Evolutionary conservation across 2,888 invertebrate species (phyloP), one percentile per base, ranked within the genome.

Genomic region (Stenotaenia linearis): DNA sequence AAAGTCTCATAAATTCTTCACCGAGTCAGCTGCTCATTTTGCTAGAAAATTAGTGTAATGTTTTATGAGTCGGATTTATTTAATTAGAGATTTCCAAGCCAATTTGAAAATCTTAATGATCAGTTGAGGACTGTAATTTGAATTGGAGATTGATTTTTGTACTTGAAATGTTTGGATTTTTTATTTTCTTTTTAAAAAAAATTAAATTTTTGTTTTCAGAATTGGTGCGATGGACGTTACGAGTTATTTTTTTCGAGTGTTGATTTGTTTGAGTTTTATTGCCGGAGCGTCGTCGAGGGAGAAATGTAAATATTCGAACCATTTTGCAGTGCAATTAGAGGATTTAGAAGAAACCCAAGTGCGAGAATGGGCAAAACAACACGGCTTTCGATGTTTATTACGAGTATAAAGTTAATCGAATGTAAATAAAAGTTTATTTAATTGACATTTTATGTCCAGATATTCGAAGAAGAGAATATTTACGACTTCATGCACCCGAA

Each of bases 401-500:
- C 32, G 37, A 40, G 77, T 77, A 77, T 32, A 21, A 32, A 30
- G 7, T 45, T n/a, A 45, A 15, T 45, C 32, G 32, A 9, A 32
- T 32, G 32, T n/a, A n/a, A n/a, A n/a, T n/a, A n/a, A n/a, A n/a
- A n/a, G n/a, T n/a, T n/a, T n/a, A 37, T 37, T 37, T n/a, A n/a
- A 7, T 45, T 45, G 4, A n/a, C 12, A 45, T 45, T 45, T 45
- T 40, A n/a, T 76, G n/a, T 32, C 9, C 30, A 79, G 79, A 18
- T 79, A 37, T 79, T 79, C 30, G 79, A 79, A 21, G 79, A 79
- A 2, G 79, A 79, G 18, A 69, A 74, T 37, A 35, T 79, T n/a
- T 79, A 79, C 37, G 74, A 79, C 23, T 79, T 69, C 15, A 37
- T 79, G 2, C 79, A 37, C 12, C 79, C 79, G 7, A 37, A 69